Percentiles rank a stretch among this genome's conserved stretches.
phyloP scores from a whole-genome alignment of 2,113 vertebrate species.

The Taurulus bubalis region DNA sequence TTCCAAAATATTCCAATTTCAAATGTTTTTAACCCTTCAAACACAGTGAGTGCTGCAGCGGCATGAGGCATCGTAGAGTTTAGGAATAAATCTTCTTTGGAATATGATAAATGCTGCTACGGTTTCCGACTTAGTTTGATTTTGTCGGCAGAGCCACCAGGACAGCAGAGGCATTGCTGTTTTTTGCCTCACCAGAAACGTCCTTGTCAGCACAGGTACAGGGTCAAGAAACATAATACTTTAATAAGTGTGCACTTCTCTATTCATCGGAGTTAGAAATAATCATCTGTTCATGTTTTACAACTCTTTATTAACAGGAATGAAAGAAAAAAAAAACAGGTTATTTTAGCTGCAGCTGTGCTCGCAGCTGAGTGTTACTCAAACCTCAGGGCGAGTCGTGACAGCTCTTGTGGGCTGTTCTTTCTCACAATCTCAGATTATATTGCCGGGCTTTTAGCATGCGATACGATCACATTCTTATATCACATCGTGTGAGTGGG shows the following conservation, averaged over 20 bases:
- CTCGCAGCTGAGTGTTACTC: neutral
- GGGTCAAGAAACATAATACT: neutral
- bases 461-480: neutral
- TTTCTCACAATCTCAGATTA: conserved; percentile 28
- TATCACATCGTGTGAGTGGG: neutral
- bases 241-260: neutral
- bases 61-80: neutral
- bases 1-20: too few relatives aligned
- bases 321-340: conserved; percentile 4
- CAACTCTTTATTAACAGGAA: neutral
- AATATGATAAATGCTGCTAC: neutral
- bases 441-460: conserved; percentile 27
- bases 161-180: too few relatives aligned
- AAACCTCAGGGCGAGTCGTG: conserved; percentile 9
- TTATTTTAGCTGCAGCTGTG: conserved; percentile 12
- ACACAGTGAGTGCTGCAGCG: neutral
- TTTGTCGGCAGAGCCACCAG: neutral
- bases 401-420: conserved; percentile 2
- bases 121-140: too few relatives aligned
- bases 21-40: neutral
- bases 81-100: neutral
- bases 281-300: neutral
- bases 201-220: neutral
- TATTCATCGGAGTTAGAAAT: neutral
- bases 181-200: neutral